Evolutionary conservation across 2,888 invertebrate genomes (phyloP).

Genomic region (Phyllotreta cruciferae): DNA sequence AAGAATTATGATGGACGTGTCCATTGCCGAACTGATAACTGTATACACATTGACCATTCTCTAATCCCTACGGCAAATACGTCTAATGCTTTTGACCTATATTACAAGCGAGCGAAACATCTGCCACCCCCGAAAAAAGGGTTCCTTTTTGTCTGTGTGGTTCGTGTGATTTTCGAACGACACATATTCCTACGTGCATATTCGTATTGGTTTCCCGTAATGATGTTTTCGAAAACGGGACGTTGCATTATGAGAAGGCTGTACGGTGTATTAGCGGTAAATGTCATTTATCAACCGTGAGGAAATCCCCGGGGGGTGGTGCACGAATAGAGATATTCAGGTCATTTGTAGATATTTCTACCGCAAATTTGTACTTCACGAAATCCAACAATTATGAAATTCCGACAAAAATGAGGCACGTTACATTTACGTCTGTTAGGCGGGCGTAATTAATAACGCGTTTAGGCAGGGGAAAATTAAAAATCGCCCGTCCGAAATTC

Average conservation of each 20-base stretch:
- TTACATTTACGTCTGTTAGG: too few species aligned
- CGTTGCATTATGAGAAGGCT: constrained; percentile 30
- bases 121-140: constrained; percentile 45
- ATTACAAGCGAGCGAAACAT: constrained; percentile 45
- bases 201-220: constrained; percentile 42
- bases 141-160: constrained; percentile 24
- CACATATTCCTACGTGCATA: too few species aligned
- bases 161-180: constrained; percentile 44
- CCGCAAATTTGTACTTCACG: too few species aligned
- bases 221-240: constrained; percentile 35
- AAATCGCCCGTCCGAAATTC: too few species aligned
- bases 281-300: constrained; percentile 37
- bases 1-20: constrained; percentile 58
- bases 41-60: constrained; percentile 51
- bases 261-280: constrained; percentile 40
- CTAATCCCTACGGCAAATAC: constrained; percentile 55
- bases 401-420: too few species aligned
- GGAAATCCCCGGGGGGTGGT: not conserved
- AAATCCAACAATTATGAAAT: too few species aligned
- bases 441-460: too few species aligned
- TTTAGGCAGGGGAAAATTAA: too few species aligned
- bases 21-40: constrained; percentile 54
- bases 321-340: too few species aligned
- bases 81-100: constrained; percentile 53
- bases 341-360: constrained; percentile 3